Evolutionary conservation across 1,140 invertebrate genomes (phyloP).

Genomic region (Caenorhabditis tropicalis): DNA sequence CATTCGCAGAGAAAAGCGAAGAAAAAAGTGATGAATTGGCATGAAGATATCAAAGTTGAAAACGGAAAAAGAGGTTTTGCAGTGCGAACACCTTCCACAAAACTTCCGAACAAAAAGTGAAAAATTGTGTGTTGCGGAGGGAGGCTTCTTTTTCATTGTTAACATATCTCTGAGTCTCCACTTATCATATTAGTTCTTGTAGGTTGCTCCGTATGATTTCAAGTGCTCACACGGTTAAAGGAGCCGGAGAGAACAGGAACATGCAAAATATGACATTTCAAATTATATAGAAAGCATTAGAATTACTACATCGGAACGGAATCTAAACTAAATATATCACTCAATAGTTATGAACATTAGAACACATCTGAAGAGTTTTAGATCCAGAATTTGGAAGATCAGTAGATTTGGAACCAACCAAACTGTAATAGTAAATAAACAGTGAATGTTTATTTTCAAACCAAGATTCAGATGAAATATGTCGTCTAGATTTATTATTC

Average conservation of each 20-base stretch:
- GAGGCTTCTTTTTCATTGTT: background rate
- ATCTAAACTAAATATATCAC: background rate
- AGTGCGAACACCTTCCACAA: background rate
- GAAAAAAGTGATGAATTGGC: background rate
- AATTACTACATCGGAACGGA: background rate
- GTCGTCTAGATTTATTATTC: too few species aligned
- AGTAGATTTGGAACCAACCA: too few species aligned
- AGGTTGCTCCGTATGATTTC: slow-evolving; percentile 25
- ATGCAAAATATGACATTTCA: background rate
- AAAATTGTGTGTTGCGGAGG: background rate
- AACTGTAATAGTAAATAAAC: too few species aligned
- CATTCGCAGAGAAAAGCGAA: background rate
- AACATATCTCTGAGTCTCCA: slow-evolving; percentile 23
- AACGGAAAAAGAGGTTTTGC: background rate
- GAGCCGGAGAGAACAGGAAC: background rate
- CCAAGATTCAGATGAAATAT: too few species aligned
- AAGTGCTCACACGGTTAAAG: slow-evolving; percentile 34
- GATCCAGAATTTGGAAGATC: too few species aligned
- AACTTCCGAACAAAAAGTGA: slow-evolving; percentile 17
- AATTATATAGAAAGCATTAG: background rate
- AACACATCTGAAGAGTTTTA: too few species aligned
- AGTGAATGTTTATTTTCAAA: too few species aligned
- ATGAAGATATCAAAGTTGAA: background rate
- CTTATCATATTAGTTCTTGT: background rate
- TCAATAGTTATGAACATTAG: too few species aligned